phyloP scores from a whole-genome alignment of 2,113 vertebrate genomes.

The Pyrgilauda ruficollis region DNA sequence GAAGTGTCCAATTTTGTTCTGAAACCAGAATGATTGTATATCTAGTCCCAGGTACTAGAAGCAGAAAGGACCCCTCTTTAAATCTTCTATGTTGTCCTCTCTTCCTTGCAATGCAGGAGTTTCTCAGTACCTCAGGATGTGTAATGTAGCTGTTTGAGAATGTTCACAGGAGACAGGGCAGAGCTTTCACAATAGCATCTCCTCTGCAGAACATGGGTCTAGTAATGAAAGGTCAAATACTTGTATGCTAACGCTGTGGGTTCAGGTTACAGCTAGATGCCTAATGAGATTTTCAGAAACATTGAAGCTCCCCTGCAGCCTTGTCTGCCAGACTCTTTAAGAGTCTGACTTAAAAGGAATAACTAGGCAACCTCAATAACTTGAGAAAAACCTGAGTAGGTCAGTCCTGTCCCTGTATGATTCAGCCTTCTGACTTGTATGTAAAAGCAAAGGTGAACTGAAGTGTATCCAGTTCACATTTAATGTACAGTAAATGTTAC shows the following conservation, averaged over 20 bases:
- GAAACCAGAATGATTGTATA: not conserved
- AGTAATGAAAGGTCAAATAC: constrained; percentile 16
- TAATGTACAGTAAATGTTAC: constrained; percentile 33
- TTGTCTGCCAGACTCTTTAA: not conserved
- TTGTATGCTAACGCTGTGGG: not conserved
- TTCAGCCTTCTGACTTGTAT: constrained; percentile 29
- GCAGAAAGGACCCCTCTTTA: not conserved
- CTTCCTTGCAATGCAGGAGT: not conserved
- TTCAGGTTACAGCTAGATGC: not conserved
- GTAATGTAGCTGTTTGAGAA: not conserved
- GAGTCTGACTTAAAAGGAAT: not conserved
- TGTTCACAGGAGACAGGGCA: not conserved
- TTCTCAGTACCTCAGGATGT: not conserved
- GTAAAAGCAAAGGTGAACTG: constrained; percentile 31
- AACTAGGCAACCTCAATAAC: not conserved
- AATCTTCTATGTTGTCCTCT: not conserved
- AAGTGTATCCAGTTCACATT: constrained; percentile 12
- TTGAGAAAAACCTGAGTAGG: not conserved
- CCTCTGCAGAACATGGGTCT: not conserved
- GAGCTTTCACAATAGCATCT: not conserved
- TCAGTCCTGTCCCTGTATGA: constrained; percentile 7
- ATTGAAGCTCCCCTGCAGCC: not conserved
- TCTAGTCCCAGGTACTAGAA: not conserved
- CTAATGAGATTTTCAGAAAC: constrained; percentile 39
- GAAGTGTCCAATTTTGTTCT: not conserved